Evolutionary conservation across 2,113 vertebrate species (phyloP), one percentile per base, ranked within the genome.

Genomic region (Proterorhinus semilunaris): DNA sequence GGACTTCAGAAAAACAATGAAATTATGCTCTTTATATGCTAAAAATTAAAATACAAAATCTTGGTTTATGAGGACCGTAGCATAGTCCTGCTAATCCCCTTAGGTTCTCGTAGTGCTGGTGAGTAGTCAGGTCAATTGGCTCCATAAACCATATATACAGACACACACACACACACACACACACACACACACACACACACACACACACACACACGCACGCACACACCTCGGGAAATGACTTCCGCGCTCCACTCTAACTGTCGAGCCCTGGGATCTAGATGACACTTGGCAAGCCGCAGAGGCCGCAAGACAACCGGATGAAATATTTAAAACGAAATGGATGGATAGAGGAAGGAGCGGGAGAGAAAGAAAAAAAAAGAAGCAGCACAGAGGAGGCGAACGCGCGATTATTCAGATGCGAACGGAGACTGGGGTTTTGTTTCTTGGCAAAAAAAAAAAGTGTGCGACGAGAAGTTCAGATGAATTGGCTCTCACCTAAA

Each of bases 261-360:
- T 87, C 91, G 89, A 89, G 92, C 89, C 91, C 93, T 65, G 91
- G 94, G 93, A 95, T 94, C 92, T 93, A 94, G 94, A 95, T 95
- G 95, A 94, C 94, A 93, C 92, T 93, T 94, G 92, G 68, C 92
- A 77, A 82, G 82, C 93, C 85, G 91, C 93, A 92, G 92, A 92
- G 87, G 90, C 92, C 90, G 91, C 92, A 85, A 95, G 94, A 96
- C 93, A 95, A 95, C 91, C 86, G 71, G 91, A 96, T 98, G 90
- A 98, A 98, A 98, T 96, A 98, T 98, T 98, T 95, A 93, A 93
- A 84, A 90, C 86, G 71, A 85, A 94, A 94, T 93, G 93, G 93
- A 93, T 36, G 27, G 27, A 36, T 36, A 36, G 27, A 36, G 27
- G 94, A 92, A 92, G 91, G 89, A 87, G 46, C 63, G 76, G 64